Percentiles rank a stretch among this genome's conserved stretches.
Conservation (phyloP, 1,140 invertebrate genomes). For the Carcinoscorpius rotundicauda region DNA sequence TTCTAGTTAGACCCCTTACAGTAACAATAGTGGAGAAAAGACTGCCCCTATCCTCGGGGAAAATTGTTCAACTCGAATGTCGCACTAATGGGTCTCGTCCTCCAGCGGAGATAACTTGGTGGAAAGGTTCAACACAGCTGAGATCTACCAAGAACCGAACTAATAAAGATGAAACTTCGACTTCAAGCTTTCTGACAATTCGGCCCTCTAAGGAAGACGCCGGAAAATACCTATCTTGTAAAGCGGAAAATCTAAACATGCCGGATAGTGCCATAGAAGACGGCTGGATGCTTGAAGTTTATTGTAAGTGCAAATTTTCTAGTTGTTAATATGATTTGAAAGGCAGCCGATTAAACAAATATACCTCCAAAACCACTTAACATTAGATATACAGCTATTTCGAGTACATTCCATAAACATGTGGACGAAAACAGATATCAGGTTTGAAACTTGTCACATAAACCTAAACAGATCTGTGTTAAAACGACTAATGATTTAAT, state of each 20-base stretch:
- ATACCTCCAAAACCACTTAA: too few relatives aligned
- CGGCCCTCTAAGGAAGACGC: constrained; percentile 20
- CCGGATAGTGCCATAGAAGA: constrained; percentile 58
- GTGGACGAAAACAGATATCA: too few relatives aligned
- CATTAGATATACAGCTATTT: too few relatives aligned
- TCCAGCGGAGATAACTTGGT: constrained; percentile 61
- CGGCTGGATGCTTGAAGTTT: constrained; percentile 44
- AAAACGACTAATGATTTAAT: too few relatives aligned
- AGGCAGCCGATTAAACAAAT: too few relatives aligned
- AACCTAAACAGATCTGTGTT: too few relatives aligned
- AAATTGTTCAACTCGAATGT: constrained; percentile 68
- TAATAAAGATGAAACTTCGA: constrained; percentile 51
- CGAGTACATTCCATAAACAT: too few relatives aligned
- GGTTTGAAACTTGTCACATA: too few relatives aligned
- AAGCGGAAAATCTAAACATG: constrained; percentile 24
- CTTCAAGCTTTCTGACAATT: constrained; percentile 24
- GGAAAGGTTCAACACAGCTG: constrained; percentile 64
- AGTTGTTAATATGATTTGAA: too few relatives aligned
- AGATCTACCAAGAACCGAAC: constrained; percentile 42
- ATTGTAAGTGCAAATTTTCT: constrained; percentile 37
- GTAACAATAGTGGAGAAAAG: constrained; percentile 68
- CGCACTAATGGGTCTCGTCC: constrained; percentile 65
- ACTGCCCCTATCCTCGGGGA: constrained; percentile 59
- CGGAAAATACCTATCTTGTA: constrained; percentile 24
- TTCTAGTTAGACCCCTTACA: constrained; percentile 66